Conservation (phyloP, 2,113 vertebrate species). For the Sapajus apella region DNA sequence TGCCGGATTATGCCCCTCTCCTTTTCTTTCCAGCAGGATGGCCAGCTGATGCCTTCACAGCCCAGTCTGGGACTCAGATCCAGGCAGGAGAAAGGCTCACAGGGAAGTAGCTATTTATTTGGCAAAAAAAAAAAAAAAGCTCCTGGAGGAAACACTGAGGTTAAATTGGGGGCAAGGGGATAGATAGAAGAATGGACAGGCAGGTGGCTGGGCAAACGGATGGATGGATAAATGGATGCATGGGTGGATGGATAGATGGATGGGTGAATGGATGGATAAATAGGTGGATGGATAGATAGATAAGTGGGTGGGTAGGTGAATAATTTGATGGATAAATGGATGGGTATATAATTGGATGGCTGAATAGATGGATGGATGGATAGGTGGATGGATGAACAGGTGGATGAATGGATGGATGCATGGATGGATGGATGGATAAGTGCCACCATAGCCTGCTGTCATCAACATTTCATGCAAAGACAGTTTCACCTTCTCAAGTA, state of each 20-base stretch:
- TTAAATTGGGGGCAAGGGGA: not conserved
- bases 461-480: too few species aligned
- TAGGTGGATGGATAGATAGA: accelerated
- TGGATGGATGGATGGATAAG: not conserved
- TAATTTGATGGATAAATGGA: too few species aligned
- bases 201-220: too few species aligned
- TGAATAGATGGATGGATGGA: accelerated
- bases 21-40: accelerated
- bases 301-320: too few species aligned
- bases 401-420: accelerated
- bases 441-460: too few species aligned
- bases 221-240: accelerated
- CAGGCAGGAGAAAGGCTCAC: not conserved
- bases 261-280: too few species aligned
- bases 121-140: not conserved
- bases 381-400: too few species aligned
- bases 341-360: accelerated
- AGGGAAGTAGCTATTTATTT: not conserved
- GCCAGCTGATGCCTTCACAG: not conserved
- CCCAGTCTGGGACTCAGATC: not conserved
- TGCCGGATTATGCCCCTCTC: not conserved
- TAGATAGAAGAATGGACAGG: too few species aligned
- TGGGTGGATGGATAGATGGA: accelerated
- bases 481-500: too few species aligned
- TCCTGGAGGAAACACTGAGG: not conserved